These are phyloP conservation scores for Encarsia formosa DNA, from an alignment of 2,888 invertebrate genomes.

Conservation along the genomic window DNA sequence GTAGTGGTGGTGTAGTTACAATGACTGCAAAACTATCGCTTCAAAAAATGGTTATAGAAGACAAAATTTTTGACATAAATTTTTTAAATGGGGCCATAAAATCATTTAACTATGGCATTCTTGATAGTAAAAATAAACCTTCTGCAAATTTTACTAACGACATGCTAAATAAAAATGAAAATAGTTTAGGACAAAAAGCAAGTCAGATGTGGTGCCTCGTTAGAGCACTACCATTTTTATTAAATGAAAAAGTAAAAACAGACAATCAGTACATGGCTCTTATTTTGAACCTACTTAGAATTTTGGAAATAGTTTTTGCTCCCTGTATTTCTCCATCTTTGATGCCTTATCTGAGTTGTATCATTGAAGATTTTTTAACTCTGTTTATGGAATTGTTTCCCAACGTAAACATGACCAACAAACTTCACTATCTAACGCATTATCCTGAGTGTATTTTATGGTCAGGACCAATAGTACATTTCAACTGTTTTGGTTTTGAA, in stretches of 20 bases:
- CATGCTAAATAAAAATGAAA: neutral
- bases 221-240: slow-evolving; percentile 9
- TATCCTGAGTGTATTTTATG: neutral
- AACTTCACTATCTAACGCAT: neutral
- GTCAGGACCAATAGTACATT: neutral
- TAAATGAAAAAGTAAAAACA: neutral
- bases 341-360: neutral
- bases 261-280: neutral
- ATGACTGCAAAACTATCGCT: slow-evolving; percentile 26
- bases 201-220: slow-evolving; percentile 17
- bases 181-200: slow-evolving; percentile 5
- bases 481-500: neutral
- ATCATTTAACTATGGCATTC: slow-evolving; percentile 2
- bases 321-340: neutral
- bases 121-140: slow-evolving; percentile 2
- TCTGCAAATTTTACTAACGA: slow-evolving; percentile 2
- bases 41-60: neutral
- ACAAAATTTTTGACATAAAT: slow-evolving; percentile 4
- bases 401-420: neutral
- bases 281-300: neutral
- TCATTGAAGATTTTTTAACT: neutral
- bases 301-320: neutral
- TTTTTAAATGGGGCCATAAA: slow-evolving; percentile 23
- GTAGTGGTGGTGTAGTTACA: slow-evolving; percentile 20
- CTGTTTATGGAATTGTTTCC: neutral